Conservation (phyloP, 2,888 invertebrate genomes). For the Bedellia somnulentella region DNA sequence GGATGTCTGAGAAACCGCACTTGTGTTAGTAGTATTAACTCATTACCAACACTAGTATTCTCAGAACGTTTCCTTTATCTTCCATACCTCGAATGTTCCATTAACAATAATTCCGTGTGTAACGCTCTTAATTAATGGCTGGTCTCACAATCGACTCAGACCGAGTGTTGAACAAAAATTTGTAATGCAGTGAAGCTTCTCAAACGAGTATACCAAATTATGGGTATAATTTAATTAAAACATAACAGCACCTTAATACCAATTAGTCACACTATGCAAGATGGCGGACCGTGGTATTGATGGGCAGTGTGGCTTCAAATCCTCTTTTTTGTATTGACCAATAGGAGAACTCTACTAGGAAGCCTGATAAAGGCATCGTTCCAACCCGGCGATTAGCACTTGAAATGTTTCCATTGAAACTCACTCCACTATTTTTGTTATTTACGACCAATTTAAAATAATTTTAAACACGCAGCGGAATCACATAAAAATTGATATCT, state of each 20-base stretch:
- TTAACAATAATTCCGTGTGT: slow-evolving; percentile 24
- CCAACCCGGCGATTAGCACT: slow-evolving; percentile 37
- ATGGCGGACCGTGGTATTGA: slow-evolving; percentile 53
- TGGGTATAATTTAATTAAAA: slow-evolving; percentile 56
- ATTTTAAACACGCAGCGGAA: no score
- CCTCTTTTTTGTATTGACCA: slow-evolving; percentile 47
- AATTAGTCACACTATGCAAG: slow-evolving; percentile 54
- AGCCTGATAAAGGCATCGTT: no score
- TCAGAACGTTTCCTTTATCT: background rate
- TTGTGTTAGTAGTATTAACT: no score
- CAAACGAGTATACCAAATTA: slow-evolving; percentile 45
- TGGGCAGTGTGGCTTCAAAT: slow-evolving; percentile 40
- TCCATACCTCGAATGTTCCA: slow-evolving; percentile 4
- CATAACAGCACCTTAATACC: slow-evolving; percentile 52
- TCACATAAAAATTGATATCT: no score
- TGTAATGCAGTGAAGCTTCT: slow-evolving; percentile 45
- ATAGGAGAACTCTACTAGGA: slow-evolving; percentile 24
- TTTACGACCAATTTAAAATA: no score
- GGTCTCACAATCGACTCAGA: slow-evolving; percentile 44
- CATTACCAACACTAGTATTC: no score
- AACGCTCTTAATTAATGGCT: slow-evolving; percentile 37
- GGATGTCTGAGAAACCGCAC: no score
- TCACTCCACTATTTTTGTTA: no score
- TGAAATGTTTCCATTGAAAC: no score
- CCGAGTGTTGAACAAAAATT: slow-evolving; percentile 48